Evolutionary conservation across 35 echinoderm and acorn worm genomes (phyloP).

Genomic region (Strongylocentrotus purpuratus): DNA sequence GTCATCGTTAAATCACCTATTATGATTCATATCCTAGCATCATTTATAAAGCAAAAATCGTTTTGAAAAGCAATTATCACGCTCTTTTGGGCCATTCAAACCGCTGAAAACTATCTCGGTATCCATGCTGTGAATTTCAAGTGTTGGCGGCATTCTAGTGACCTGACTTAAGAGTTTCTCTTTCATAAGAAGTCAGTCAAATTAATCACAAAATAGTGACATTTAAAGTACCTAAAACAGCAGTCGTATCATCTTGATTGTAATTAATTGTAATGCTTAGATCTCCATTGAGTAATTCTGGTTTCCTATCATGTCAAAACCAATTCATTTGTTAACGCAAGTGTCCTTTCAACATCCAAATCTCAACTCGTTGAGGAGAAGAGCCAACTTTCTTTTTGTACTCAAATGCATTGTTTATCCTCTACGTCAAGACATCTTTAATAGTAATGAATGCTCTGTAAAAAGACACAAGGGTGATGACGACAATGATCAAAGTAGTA

Average conservation of each 20-base stretch:
- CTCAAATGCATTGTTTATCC: neutral
- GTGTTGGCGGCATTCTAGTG: neutral
- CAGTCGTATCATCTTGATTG: neutral
- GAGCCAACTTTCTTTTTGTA: neutral
- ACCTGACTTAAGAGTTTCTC: neutral
- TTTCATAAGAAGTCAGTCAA: neutral
- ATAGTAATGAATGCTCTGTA: neutral
- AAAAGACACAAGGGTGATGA: neutral
- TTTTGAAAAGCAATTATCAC: constrained; percentile 3
- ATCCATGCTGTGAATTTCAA: neutral
- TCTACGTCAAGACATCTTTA: neutral
- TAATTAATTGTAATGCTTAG: neutral
- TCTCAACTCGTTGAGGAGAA: neutral
- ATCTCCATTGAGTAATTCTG: neutral
- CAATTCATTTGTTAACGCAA: neutral
- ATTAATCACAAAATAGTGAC: neutral
- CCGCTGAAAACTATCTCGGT: neutral
- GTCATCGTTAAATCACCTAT: neutral
- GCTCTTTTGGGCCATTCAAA: neutral
- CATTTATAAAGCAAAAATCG: neutral
- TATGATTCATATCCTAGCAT: neutral
- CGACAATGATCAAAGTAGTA: neutral
- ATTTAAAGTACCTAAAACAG: neutral
- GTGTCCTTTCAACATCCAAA: neutral
- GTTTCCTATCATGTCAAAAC: neutral